A percentile compares a stretch with the other conserved stretches of the same genome.
Evolutionary conservation across 1,140 invertebrate genomes (phyloP).

Genomic region (Euura lappo): DNA sequence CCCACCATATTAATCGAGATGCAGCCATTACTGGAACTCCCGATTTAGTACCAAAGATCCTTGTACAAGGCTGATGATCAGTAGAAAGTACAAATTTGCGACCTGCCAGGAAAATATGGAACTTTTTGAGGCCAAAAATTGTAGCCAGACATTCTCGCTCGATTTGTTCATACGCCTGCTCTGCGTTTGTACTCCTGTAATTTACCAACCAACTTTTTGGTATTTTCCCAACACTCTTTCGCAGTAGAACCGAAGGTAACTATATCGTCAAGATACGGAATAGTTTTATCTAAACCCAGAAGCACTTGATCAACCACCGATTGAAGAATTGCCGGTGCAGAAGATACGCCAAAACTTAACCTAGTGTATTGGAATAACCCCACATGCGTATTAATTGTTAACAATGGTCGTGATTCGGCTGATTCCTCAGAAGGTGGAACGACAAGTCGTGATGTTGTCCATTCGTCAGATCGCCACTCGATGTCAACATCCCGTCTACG

Average conservation of each 20-base stretch:
- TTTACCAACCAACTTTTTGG: neutral
- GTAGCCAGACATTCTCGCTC: conserved; percentile 50
- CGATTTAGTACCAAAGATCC: conserved; percentile 28
- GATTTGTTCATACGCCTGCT: conserved; percentile 44
- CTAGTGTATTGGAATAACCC: conserved; percentile 45
- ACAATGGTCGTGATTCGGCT: conserved; percentile 28
- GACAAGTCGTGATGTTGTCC: neutral
- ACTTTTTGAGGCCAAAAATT: conserved; percentile 39
- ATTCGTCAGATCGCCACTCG: neutral
- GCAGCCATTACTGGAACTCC: conserved; percentile 8
- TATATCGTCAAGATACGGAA: neutral
- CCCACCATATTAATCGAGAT: conserved; percentile 25
- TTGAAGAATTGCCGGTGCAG: conserved; percentile 16
- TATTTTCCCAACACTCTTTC: neutral
- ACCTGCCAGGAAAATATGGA: conserved; percentile 31
- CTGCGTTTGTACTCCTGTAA: conserved; percentile 12
- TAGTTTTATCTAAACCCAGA: neutral
- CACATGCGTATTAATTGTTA: conserved; percentile 44
- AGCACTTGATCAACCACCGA: conserved; percentile 12
- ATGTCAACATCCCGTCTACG: neutral
- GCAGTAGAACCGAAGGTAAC: neutral
- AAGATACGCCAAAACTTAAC: conserved; percentile 15
- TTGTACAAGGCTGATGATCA: conserved; percentile 26
- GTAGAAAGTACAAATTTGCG: conserved; percentile 22
- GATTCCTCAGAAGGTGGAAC: conserved; percentile 18